Conservation (phyloP, 2,888 invertebrate genomes). For the Elmis aenea region DNA sequence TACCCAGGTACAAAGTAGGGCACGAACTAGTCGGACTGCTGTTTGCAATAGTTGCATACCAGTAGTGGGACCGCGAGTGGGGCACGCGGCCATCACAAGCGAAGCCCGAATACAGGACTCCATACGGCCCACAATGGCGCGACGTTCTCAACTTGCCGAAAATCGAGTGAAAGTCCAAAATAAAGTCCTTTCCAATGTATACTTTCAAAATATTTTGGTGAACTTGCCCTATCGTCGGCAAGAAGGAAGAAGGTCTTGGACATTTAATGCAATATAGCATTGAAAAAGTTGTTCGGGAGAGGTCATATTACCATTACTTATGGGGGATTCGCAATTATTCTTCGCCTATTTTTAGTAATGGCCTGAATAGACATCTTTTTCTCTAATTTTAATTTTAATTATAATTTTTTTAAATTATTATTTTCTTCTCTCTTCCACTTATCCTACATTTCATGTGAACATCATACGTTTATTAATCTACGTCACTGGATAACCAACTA, state of each 20-base stretch:
- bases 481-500: too few species aligned
- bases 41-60: slow-evolving; percentile 35
- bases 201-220: slow-evolving; percentile 16
- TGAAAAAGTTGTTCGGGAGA: slow-evolving; percentile 13
- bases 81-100: slow-evolving; percentile 16
- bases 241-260: slow-evolving; percentile 25
- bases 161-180: slow-evolving; percentile 18
- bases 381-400: too few species aligned
- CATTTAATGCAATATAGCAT: slow-evolving; percentile 20
- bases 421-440: too few species aligned
- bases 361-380: too few species aligned
- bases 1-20: slow-evolving; percentile 48
- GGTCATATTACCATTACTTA: slow-evolving; percentile 4
- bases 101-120: slow-evolving; percentile 12
- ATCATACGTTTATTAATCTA: too few species aligned
- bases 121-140: slow-evolving; percentile 13
- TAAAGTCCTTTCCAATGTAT: slow-evolving; percentile 8
- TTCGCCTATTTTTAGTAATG: background rate
- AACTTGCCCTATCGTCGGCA: slow-evolving; percentile 24
- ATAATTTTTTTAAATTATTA: too few species aligned
- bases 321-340: background rate
- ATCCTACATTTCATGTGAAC: too few species aligned
- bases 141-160: slow-evolving; percentile 11
- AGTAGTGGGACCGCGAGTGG: slow-evolving; percentile 23
- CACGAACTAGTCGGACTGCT: slow-evolving; percentile 41